Evolutionary conservation across 2,797 vertebrate genomes (phyloP).

Genomic region (Leptodactylus fallax): DNA sequence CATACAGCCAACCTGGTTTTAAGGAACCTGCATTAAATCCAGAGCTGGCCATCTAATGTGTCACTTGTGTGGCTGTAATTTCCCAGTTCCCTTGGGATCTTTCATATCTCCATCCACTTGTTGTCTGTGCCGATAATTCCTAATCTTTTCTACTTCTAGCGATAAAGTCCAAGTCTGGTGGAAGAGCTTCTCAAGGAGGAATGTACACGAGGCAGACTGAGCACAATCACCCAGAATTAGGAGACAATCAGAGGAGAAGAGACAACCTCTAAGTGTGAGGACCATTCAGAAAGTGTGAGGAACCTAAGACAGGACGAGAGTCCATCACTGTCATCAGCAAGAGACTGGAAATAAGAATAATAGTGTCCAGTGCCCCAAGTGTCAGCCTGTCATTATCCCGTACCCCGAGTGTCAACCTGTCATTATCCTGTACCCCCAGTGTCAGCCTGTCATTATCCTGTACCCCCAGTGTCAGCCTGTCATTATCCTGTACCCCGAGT

Average conservation of each 20-base stretch:
- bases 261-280: conserved; percentile 30
- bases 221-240: conserved; percentile 8
- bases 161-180: background rate
- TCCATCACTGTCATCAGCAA: background rate
- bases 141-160: conserved; percentile 41
- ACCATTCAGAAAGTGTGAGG: background rate
- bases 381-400: background rate
- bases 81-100: background rate
- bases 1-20: background rate
- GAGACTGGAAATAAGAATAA: no score
- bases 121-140: conserved; percentile 23
- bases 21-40: background rate
- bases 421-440: no score
- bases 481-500: no score
- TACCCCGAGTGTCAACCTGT: no score
- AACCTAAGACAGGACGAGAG: background rate
- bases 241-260: conserved; percentile 45
- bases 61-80: background rate
- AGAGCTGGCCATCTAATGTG: background rate
- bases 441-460: no score
- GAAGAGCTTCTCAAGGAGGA: conserved; percentile 34
- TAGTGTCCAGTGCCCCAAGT: background rate
- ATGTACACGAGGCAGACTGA: conserved; percentile 17
- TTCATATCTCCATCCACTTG: conserved; percentile 32
- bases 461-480: no score